Conservation (phyloP, 2,797 vertebrate species). For the Petrocephalus sullivani region DNA sequence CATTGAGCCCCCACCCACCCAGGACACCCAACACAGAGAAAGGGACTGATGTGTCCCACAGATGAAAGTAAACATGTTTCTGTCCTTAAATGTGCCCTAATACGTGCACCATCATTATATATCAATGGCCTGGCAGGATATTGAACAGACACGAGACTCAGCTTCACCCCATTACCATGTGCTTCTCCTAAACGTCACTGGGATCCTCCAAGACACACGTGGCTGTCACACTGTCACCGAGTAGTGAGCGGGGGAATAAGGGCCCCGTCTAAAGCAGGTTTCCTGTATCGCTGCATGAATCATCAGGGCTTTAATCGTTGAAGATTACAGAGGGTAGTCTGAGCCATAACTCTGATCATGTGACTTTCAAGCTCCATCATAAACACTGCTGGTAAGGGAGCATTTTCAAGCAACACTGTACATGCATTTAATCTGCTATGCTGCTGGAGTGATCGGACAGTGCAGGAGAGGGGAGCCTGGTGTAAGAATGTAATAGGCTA, state of each 20-base stretch:
- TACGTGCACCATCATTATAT: neutral
- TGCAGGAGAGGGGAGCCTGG: no score
- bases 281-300: no score
- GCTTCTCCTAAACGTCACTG: neutral
- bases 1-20: neutral
- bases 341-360: no score
- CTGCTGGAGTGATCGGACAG: no score
- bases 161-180: neutral
- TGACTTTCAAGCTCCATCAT: no score
- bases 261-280: neutral
- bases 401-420: no score
- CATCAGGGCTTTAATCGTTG: no score
- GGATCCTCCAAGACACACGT: neutral
- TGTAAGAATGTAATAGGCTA: no score
- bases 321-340: no score
- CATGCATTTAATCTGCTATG: no score
- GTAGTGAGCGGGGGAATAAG: neutral
- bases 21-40: neutral
- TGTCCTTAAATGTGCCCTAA: neutral
- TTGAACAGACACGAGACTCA: neutral
- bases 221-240: neutral
- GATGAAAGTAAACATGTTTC: neutral
- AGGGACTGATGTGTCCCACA: neutral
- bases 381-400: no score
- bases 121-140: neutral